A percentile compares a stretch with the other conserved stretches of the same genome.
These are phyloP conservation scores for Eupristina koningsbergeri DNA, from an alignment of 1,140 invertebrate genomes.

Conservation along the genomic window DNA sequence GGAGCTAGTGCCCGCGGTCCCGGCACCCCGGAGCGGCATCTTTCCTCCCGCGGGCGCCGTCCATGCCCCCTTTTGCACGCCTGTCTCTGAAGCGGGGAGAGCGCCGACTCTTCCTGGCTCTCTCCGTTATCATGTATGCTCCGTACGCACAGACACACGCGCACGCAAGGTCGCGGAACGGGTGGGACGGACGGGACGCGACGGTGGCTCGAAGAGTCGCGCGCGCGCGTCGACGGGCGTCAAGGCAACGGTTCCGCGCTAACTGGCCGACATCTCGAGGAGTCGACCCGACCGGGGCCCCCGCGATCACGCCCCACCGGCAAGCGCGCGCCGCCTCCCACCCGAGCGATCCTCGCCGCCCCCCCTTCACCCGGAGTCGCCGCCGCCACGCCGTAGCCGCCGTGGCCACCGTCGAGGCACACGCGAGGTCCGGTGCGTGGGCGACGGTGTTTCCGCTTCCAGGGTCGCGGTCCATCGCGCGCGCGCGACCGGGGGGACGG, in stretches of 20 bases:
- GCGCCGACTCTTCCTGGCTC: neutral
- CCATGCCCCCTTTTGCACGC: constrained; percentile 18
- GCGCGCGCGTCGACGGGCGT: constrained; percentile 66
- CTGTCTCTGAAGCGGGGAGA: neutral
- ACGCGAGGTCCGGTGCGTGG: constrained; percentile 30
- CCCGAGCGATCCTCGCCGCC: constrained; percentile 46
- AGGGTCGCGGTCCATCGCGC: constrained; percentile 3
- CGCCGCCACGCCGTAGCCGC: constrained; percentile 48
- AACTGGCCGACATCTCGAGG: constrained; percentile 63
- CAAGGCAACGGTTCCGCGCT: constrained; percentile 73
- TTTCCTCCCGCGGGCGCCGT: constrained; percentile 24
- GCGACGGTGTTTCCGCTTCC: constrained; percentile 46
- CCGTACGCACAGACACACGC: neutral
- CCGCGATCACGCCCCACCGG: constrained; percentile 61
- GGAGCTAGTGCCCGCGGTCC: neutral
- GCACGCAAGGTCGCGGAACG: constrained; percentile 10
- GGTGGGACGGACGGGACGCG: neutral
- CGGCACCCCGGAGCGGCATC: constrained; percentile 18
- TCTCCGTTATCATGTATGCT: neutral
- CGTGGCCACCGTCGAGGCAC: neutral
- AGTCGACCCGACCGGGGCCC: neutral
- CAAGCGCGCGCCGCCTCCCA: constrained; percentile 61
- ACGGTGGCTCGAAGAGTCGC: constrained; percentile 39
- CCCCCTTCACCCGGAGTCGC: neutral
- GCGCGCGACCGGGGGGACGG: neutral